These are phyloP conservation scores for Craniophora ligustri DNA, from an alignment of 2,888 invertebrate species.

Conservation along the genomic window DNA sequence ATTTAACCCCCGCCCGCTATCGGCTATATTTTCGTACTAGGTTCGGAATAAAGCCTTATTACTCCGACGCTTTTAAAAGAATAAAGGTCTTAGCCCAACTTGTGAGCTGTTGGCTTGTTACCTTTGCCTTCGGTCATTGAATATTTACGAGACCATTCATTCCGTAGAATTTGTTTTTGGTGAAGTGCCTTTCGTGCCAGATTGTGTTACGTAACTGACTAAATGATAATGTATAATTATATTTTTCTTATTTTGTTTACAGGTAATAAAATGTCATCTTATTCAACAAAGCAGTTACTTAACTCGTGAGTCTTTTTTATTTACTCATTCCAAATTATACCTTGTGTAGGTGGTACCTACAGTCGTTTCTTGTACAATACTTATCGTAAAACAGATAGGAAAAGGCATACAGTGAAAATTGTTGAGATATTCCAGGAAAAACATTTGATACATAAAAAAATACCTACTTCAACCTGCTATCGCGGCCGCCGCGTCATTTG, in stretches of 20 bases:
- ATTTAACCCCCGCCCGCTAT: too few species aligned
- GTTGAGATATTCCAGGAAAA: background rate
- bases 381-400: background rate
- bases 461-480: constrained; percentile 3
- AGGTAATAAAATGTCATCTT: constrained; percentile 29
- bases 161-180: constrained; percentile 20
- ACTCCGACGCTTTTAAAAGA: background rate
- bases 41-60: too few species aligned
- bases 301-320: constrained; percentile 19
- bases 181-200: constrained; percentile 2
- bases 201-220: constrained; percentile 9
- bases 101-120: constrained; percentile 50
- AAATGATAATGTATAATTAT: constrained; percentile 40
- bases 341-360: too few species aligned
- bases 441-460: constrained; percentile 1
- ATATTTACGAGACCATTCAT: constrained; percentile 58
- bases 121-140: constrained; percentile 47
- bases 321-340: background rate
- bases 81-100: background rate
- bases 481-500: constrained; percentile 16
- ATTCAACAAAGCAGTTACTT: background rate
- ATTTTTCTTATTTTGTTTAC: constrained; percentile 54
- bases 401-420: too few species aligned
- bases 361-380: background rate
- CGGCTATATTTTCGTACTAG: too few species aligned